These are phyloP conservation scores for Sinocyclocheilus anophthalmus DNA, from an alignment of 2,113 vertebrate genomes.

Conservation along the genomic window DNA sequence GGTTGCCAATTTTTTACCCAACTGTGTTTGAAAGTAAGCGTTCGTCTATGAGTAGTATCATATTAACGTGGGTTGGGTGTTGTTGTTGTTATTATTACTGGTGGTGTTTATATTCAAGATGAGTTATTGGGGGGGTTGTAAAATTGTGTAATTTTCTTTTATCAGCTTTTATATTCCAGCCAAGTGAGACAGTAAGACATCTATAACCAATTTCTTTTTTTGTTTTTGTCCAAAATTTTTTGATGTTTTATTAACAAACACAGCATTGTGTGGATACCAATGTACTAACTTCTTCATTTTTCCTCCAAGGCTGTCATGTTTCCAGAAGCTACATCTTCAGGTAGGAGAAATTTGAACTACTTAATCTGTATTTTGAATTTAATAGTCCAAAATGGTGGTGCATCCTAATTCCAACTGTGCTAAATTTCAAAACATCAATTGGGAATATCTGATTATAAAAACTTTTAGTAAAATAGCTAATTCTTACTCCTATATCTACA, in stretches of 20 bases:
- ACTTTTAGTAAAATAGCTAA: background rate
- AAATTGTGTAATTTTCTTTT: slow-evolving; percentile 28
- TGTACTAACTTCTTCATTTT: slow-evolving; percentile 12
- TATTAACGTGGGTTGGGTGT: too few relatives aligned
- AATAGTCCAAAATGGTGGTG: background rate
- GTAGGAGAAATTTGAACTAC: slow-evolving; percentile 70
- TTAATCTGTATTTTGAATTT: background rate
- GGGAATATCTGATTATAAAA: background rate
- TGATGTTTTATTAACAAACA: background rate
- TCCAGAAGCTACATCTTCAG: slow-evolving; percentile 83
- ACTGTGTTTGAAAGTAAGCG: too few relatives aligned
- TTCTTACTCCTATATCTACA: slow-evolving; percentile 51
- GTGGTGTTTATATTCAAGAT: background rate
- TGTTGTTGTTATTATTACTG: background rate
- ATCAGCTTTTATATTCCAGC: slow-evolving; percentile 88
- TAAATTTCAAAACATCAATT: background rate
- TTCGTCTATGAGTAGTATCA: too few relatives aligned
- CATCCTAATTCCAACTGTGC: background rate
- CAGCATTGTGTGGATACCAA: background rate
- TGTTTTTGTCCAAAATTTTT: background rate
- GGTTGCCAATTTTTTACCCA: too few relatives aligned
- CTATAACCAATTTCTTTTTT: background rate
- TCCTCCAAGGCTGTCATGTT: slow-evolving; percentile 87
- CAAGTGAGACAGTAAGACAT: slow-evolving; percentile 90
- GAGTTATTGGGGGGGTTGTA: background rate